phyloP scores from a whole-genome alignment of 2,113 vertebrate species.

The Daboia siamensis region DNA sequence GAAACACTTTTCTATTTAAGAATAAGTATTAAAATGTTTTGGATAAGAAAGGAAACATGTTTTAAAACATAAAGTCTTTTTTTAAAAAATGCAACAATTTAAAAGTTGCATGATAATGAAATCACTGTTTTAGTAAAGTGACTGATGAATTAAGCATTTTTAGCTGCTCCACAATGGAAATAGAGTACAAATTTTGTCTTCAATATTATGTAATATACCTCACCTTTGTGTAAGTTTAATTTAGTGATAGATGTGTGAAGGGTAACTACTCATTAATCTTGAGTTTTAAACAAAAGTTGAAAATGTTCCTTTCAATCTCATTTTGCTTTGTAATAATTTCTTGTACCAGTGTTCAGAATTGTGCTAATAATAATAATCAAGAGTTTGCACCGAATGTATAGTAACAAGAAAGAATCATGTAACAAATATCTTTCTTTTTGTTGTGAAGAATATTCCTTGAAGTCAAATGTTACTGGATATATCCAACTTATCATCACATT shows the following conservation, averaged over 20 bases:
- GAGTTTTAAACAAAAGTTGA: neutral
- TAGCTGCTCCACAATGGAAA: neutral
- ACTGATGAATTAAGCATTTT: neutral
- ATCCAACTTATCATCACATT: slow-evolving; percentile 14
- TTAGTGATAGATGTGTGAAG: slow-evolving; percentile 2
- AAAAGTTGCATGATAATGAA: neutral
- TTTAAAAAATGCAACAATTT: neutral
- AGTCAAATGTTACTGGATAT: neutral
- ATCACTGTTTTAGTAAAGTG: neutral
- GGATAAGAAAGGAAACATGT: neutral
- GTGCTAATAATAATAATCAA: slow-evolving; percentile 27
- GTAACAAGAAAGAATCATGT: slow-evolving; percentile 7
- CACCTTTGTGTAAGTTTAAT: slow-evolving; percentile 18
- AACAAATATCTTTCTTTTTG: neutral
- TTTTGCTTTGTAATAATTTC: slow-evolving; percentile 17
- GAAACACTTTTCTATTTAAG: neutral
- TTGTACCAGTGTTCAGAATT: neutral
- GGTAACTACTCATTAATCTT: neutral
- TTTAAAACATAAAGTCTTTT: neutral
- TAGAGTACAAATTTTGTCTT: neutral
- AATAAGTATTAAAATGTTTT: neutral
- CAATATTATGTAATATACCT: neutral
- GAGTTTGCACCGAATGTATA: neutral
- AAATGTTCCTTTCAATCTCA: slow-evolving; percentile 20
- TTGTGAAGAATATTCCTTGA: neutral